Evolutionary conservation across 2,888 invertebrate species (phyloP), one percentile per base, ranked within the genome.

Genomic region (Caenorhabditis sp.): DNA sequence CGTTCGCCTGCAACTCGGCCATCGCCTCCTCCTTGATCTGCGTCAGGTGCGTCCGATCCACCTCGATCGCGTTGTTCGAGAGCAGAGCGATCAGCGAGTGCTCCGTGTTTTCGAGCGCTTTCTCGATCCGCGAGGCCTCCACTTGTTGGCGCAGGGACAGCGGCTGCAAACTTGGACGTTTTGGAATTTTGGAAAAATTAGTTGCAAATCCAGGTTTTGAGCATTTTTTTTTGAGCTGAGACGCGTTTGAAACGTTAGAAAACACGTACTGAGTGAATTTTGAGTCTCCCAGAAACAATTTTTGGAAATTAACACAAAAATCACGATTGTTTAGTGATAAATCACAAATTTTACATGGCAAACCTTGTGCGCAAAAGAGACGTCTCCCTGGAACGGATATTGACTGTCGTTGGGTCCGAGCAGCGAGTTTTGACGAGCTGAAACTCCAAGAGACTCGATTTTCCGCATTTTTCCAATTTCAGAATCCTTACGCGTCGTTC

Each of bases 381-480:
- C 83, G 50, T 83, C 81, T 41, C 83, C 83, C 26, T 79, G 83
- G 56, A 83, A 78, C 17, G 83, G 83, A 35, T 78, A 83, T 37
- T 81, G 80, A 58, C 66, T 74, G 48, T 81, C 80, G 15, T 74
- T 77, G 9, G 84, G 84, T 27, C 83, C 84, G 11, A 84, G 79
- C 17, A 84, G 72, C 30, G 81, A 79, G 68, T 84, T 84, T 59
- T 77, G 80, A 24, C 80, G 79, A 24, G 72, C 71, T 59, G 65
- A 70, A 78, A 53, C 26, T 45, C 62, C 9, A 27, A 39, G 26
- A 20, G 22, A 13, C n/a, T 27, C 3, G 8, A 30, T 43, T 35
- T 55, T 26, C 27, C 4, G 13, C 20, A 1, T 11, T 30, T 27
- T 43, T 70, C 9, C 4, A 41, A 52, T 8, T 13, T 24, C 35